Conservation (phyloP, 2,888 invertebrate species). For the Eupithecia abbreviata region DNA sequence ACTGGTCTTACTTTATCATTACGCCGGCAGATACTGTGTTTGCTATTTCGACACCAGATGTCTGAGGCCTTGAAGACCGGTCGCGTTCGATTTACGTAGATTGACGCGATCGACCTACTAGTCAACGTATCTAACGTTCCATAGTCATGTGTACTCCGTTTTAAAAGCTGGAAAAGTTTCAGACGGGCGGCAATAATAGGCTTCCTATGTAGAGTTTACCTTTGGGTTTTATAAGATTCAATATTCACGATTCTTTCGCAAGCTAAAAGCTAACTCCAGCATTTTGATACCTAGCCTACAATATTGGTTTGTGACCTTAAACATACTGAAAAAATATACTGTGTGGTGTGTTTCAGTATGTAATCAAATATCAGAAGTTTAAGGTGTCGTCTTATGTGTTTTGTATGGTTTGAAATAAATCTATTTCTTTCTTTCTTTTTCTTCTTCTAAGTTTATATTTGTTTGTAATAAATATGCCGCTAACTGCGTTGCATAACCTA, state of each 20-base stretch:
- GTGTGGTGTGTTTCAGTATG: too few species aligned
- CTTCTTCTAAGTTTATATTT: too few species aligned
- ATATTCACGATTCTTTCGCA: too few species aligned
- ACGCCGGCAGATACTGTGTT: background rate
- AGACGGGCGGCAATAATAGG: background rate
- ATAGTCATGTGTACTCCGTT: constrained; percentile 1
- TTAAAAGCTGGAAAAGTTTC: constrained; percentile 11
- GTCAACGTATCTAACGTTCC: constrained; percentile 17
- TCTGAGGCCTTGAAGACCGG: constrained; percentile 38
- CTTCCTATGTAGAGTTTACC: background rate
- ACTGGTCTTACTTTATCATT: background rate
- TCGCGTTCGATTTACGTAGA: constrained; percentile 37
- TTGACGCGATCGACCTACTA: constrained; percentile 39
- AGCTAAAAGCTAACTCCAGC: background rate
- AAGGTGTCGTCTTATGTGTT: too few species aligned
- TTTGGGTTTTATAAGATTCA: background rate
- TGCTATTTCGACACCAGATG: constrained; percentile 29
- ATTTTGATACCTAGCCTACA: too few species aligned
- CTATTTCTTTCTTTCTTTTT: too few species aligned
- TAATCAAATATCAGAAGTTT: too few species aligned
- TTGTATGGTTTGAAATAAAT: too few species aligned
- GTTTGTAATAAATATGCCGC: too few species aligned
- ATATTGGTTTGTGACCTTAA: too few species aligned
- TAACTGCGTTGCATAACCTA: too few species aligned
- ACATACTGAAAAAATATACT: too few species aligned